Percentiles rank a stretch among this genome's conserved stretches.
phyloP scores from a whole-genome alignment of 64 coral and sea anemone species.

The Porites australiensis region DNA sequence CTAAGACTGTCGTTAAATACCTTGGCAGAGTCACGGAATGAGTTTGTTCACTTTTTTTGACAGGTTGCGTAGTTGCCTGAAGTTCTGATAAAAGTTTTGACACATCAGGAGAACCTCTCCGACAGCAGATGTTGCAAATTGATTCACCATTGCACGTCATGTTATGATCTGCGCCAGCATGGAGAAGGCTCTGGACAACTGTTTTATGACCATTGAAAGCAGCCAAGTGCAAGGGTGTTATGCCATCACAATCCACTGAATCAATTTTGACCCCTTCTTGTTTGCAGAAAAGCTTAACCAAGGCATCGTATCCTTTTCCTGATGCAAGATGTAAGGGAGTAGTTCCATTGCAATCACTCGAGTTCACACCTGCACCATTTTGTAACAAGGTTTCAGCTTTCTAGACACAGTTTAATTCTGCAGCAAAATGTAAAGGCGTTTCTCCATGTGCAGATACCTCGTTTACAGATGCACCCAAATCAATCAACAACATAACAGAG shows the following conservation, averaged over 20 bases:
- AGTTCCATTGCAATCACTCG: conserved; percentile 34
- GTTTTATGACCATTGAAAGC: conserved; percentile 49
- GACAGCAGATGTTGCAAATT: conserved; percentile 20
- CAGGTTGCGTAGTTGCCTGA: background rate
- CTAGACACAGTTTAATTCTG: conserved; percentile 20
- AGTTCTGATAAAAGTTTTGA: conserved; percentile 1
- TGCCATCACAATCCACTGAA: background rate
- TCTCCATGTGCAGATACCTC: conserved; percentile 26
- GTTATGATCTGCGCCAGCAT: conserved; percentile 20
- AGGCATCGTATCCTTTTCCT: conserved; percentile 27
- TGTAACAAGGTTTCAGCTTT: conserved; percentile 18
- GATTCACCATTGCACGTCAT: conserved; percentile 34
- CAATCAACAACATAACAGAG: conserved; percentile 30
- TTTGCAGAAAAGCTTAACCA: conserved; percentile 50
- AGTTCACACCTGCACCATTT: conserved; percentile 41
- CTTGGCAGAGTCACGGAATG: conserved; percentile 8
- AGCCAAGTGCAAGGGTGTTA: conserved; percentile 38
- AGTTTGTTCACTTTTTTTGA: background rate
- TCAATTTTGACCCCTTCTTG: conserved; percentile 30
- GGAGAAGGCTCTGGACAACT: conserved; percentile 34
- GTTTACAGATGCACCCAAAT: conserved; percentile 26
- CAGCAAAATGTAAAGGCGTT: conserved; percentile 48
- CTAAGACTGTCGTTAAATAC: conserved; percentile 36
- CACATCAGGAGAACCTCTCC: conserved; percentile 32
- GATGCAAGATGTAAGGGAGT: conserved; percentile 28